Evolutionary conservation across 2,888 invertebrate species (phyloP).

Genomic region (Pedicia rivosa): DNA sequence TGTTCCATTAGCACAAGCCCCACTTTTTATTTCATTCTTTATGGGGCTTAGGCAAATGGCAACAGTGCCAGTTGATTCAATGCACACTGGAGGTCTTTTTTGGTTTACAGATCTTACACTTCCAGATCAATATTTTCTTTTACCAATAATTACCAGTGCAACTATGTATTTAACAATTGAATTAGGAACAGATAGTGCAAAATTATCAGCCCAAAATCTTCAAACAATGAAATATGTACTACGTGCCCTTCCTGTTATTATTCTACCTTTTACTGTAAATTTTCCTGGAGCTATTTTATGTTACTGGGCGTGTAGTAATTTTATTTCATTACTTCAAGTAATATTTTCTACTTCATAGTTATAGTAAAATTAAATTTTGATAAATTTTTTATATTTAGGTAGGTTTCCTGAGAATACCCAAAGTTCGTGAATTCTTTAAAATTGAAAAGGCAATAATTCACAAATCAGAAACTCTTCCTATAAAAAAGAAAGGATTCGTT

Average conservation of each 20-base stretch:
- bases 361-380: neutral
- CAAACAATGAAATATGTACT: slow-evolving; percentile 58
- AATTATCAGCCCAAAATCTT: slow-evolving; percentile 47
- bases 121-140: slow-evolving; percentile 72
- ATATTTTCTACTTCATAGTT: neutral
- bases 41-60: slow-evolving; percentile 78
- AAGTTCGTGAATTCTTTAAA: slow-evolving; percentile 56
- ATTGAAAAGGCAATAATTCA: slow-evolving; percentile 49
- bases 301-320: slow-evolving; percentile 83
- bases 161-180: slow-evolving; percentile 74
- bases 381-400: slow-evolving; percentile 29
- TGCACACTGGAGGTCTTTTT: slow-evolving; percentile 70
- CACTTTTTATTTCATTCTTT: slow-evolving; percentile 86
- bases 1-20: slow-evolving; percentile 66
- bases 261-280: slow-evolving; percentile 72
- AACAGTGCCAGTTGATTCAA: slow-evolving; percentile 76
- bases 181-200: slow-evolving; percentile 60
- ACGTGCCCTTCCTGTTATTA: slow-evolving; percentile 56
- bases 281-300: slow-evolving; percentile 78
- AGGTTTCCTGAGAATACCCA: slow-evolving; percentile 54
- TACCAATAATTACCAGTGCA: slow-evolving; percentile 72
- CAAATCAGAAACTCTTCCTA: slow-evolving; percentile 38
- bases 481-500: slow-evolving; percentile 61
- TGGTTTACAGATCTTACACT: slow-evolving; percentile 92
- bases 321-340: slow-evolving; percentile 62